phyloP scores from a whole-genome alignment of 2,113 vertebrate species.

The Aldabrachelys gigantea region DNA sequence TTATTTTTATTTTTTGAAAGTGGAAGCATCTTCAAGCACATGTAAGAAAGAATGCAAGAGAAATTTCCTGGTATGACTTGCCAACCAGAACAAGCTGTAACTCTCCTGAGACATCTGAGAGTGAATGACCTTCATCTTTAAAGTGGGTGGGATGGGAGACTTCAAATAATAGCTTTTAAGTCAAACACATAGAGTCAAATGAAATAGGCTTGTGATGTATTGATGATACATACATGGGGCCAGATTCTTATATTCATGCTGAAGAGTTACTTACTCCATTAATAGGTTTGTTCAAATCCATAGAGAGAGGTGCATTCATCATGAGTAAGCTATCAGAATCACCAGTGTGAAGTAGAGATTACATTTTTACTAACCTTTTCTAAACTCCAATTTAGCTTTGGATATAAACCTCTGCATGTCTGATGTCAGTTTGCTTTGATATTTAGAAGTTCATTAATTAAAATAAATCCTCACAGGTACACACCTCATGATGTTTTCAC shows the following conservation, averaged over 20 bases:
- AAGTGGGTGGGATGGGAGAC: neutral
- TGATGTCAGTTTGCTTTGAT: conserved; percentile 9
- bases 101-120: neutral
- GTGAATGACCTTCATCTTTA: neutral
- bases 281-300: neutral
- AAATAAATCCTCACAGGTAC: conserved; percentile 40
- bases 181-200: neutral
- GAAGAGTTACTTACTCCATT: neutral
- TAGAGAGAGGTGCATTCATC: neutral
- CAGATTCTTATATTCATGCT: neutral
- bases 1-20: neutral
- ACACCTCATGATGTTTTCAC: conserved; percentile 20
- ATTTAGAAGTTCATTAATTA: conserved; percentile 20
- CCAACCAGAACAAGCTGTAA: neutral
- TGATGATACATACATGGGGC: neutral
- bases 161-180: neutral
- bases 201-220: neutral
- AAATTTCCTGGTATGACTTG: neutral
- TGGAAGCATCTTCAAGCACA: neutral
- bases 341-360: neutral
- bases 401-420: conserved; percentile 20
- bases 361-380: conserved; percentile 8
- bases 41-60: neutral
- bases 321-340: neutral
- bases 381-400: conserved; percentile 30